Conservation (phyloP, 2,113 vertebrate species). For the Neogobius melanostomus region DNA sequence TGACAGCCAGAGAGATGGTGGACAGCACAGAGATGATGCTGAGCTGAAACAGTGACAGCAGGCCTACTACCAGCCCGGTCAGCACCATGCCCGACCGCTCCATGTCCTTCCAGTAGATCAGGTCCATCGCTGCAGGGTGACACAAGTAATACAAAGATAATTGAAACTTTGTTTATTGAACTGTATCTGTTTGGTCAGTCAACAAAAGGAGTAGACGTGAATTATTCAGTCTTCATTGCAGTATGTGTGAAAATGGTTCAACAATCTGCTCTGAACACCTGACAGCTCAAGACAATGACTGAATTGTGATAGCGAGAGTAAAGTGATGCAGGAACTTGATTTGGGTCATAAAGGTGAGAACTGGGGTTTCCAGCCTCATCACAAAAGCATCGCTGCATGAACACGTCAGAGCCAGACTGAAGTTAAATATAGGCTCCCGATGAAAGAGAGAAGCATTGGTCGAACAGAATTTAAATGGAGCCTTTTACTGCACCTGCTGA, state of each 20-base stretch:
- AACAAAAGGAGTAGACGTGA: not conserved
- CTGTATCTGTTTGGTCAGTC: not conserved
- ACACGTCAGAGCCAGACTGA: slow-evolving; percentile 31
- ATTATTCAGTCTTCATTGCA: not conserved
- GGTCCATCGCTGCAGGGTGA: slow-evolving; percentile 75
- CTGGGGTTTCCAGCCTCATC: slow-evolving; percentile 29
- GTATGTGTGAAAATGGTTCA: not conserved
- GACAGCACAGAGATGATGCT: slow-evolving; percentile 86
- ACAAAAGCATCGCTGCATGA: slow-evolving; percentile 4
- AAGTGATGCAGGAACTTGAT: slow-evolving; percentile 2
- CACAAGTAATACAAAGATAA: not conserved
- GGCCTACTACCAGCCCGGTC: slow-evolving; percentile 80
- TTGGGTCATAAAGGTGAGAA: slow-evolving; percentile 4
- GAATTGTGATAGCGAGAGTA: not conserved
- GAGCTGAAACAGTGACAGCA: slow-evolving; percentile 88
- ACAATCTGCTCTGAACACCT: slow-evolving; percentile 13
- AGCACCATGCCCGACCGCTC: slow-evolving; percentile 82
- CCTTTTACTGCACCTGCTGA: slow-evolving; percentile 72
- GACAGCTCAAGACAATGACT: slow-evolving; percentile 8
- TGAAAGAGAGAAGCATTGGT: slow-evolving; percentile 48
- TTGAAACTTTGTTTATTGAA: too few relatives aligned
- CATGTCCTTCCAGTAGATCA: slow-evolving; percentile 88
- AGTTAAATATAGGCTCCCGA: slow-evolving; percentile 62
- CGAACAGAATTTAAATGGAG: slow-evolving; percentile 61
- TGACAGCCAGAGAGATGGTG: slow-evolving; percentile 78